Evolutionary conservation across 2,113 vertebrate species (phyloP).

Genomic region (Apaloderma vittatum): DNA sequence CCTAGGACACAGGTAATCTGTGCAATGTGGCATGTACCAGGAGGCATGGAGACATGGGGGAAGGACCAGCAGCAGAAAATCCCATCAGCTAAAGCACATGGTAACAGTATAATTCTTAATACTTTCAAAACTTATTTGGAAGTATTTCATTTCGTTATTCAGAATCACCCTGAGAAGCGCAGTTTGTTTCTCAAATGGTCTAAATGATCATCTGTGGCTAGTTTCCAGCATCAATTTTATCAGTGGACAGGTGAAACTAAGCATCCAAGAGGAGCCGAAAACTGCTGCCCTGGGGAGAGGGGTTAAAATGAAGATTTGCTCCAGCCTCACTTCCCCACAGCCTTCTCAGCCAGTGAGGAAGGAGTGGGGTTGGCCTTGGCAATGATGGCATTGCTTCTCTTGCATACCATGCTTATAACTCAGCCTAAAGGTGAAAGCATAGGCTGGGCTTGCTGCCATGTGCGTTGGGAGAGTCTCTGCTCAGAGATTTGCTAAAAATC

Average conservation of each 20-base stretch:
- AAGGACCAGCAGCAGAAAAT: neutral
- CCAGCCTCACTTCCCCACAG: accelerated
- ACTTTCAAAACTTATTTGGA: neutral
- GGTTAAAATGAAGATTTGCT: neutral
- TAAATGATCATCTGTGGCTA: neutral
- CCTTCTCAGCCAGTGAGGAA: neutral
- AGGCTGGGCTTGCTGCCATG: neutral
- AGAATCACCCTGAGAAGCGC: neutral
- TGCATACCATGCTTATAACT: neutral
- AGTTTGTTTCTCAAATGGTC: neutral
- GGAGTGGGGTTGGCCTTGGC: neutral
- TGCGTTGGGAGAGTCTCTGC: accelerated
- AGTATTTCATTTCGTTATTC: neutral
- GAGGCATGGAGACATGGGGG: neutral
- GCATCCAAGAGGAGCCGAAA: neutral
- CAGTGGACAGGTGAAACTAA: neutral
- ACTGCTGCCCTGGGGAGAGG: neutral
- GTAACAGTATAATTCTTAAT: neutral
- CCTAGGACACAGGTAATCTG: neutral
- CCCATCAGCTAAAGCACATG: neutral
- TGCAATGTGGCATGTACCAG: accelerated
- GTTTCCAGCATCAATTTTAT: neutral
- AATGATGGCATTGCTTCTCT: neutral
- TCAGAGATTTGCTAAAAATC: neutral
- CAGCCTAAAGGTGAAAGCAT: neutral